Percentiles rank a stretch among this genome's conserved stretches.
phyloP scores from a whole-genome alignment of 2,113 vertebrate genomes.

The Gulo gulo region DNA sequence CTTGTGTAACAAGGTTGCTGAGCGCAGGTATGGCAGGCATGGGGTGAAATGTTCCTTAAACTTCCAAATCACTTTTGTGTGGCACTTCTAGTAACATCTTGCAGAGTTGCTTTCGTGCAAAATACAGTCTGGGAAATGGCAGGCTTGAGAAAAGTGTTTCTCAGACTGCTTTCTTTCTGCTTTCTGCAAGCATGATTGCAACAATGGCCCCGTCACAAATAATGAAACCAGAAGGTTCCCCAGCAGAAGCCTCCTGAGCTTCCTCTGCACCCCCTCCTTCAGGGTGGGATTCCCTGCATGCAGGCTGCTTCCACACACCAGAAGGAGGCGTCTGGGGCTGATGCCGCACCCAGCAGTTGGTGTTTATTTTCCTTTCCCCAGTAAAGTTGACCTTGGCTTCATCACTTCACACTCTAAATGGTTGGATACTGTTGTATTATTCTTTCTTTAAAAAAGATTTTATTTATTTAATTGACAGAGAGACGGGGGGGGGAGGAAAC shows the following conservation, averaged over 20 bases:
- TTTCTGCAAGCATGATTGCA: neutral
- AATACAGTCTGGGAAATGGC: neutral
- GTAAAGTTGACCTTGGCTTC: neutral
- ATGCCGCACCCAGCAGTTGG: accelerated
- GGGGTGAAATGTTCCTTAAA: neutral
- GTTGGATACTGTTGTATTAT: neutral
- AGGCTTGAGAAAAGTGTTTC: neutral
- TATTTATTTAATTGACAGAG: neutral
- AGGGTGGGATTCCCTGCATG: neutral
- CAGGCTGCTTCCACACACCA: neutral
- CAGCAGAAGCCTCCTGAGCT: no score
- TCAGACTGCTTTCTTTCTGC: neutral
- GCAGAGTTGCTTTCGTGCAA: neutral
- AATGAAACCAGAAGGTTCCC: neutral
- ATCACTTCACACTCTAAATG: neutral
- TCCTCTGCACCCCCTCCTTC: no score
- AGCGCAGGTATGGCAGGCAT: neutral
- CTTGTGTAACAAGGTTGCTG: neutral
- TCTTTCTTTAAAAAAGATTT: neutral
- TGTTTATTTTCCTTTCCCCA: neutral
- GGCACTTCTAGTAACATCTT: neutral
- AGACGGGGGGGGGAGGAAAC: neutral
- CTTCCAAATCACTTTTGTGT: neutral
- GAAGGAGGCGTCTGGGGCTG: neutral
- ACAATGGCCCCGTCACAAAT: neutral